phyloP scores from a whole-genome alignment of 2,888 invertebrate genomes.

The Lottia scabra region DNA sequence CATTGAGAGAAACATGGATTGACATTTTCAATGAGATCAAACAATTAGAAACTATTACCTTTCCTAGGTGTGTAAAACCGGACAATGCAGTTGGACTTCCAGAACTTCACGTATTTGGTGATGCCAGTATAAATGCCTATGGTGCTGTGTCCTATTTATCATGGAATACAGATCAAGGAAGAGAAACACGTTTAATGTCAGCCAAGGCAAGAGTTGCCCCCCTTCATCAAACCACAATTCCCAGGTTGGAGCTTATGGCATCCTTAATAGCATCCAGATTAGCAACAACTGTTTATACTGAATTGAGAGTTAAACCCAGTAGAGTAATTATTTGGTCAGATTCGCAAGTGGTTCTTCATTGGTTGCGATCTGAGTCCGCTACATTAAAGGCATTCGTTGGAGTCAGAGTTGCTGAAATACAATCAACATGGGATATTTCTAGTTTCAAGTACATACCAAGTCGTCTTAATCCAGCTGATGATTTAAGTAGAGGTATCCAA shows the following conservation, averaged over 20 bases:
- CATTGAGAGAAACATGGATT: background rate
- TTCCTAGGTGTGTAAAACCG: constrained; percentile 17
- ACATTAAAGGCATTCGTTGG: constrained; percentile 14
- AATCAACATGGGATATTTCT: background rate
- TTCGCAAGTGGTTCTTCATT: constrained; percentile 7
- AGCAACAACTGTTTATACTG: constrained; percentile 7
- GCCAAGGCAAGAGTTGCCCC: constrained; percentile 18
- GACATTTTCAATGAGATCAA: background rate
- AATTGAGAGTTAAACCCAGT: background rate
- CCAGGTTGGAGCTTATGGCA: constrained; percentile 13
- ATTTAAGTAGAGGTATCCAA: constrained; percentile 19
- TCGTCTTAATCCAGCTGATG: constrained; percentile 16
- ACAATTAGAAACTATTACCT: background rate
- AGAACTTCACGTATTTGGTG: constrained; percentile 16
- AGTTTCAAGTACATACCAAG: constrained; percentile 12
- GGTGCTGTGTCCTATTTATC: background rate
- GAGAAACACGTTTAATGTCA: background rate
- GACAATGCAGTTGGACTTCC: constrained; percentile 3
- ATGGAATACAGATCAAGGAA: background rate
- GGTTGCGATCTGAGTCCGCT: constrained; percentile 15
- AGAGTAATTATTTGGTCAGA: constrained; percentile 5
- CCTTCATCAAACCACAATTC: constrained; percentile 10
- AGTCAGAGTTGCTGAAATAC: constrained; percentile 18
- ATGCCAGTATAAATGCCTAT: constrained; percentile 18
- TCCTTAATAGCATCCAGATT: constrained; percentile 11